Base-by-base conservation (phyloP, 2,113 vertebrate species). In the Pitta sordida region DNA sequence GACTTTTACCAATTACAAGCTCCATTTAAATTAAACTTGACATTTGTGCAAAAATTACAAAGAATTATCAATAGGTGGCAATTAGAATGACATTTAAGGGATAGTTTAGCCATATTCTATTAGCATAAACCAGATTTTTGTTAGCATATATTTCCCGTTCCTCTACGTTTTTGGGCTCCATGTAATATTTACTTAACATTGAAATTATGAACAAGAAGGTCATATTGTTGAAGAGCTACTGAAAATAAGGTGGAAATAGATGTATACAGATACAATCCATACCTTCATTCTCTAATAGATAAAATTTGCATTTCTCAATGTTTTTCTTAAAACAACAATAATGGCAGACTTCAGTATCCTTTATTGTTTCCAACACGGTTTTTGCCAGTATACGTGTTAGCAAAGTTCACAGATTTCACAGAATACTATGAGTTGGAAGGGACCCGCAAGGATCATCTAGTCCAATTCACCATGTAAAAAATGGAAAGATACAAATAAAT, bases 1-100 rank as follows among this genome's bases (percentile, higher is more conserved):
- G 74, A 91, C 94, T 97, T 91, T 70, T 77, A 87, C 23, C 87
- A 81, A 60, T 82, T 93, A 75, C 46, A 95, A 94, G 78, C 59
- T 91, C 19, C 75, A 70, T 51, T 83, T 90, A 89, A 94, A 95
- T 90, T 94, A 84, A 94, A 94, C 29, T 71, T 92, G 90, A 56
- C 86, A 62, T 86, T 79, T 46, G 13, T 62, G 49, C 0, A 8
- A 92, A 92, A 79, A 71, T 93, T 83, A 49, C 19, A 69, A 74
- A 71, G 67, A 95, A 14, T 53, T 67, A 80, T 84, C 88, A 88
- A 89, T 77, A 87, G 13, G 36, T 11, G 14, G 55, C 58, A 73
- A 76, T 18, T 86, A 19, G 26, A 79, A 27, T 34, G 14, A 71
- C 30, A 89, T 86, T 73, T 56, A 75, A 74, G 52, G 73, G 44